A percentile compares a stretch with the other conserved stretches of the same genome.
Evolutionary conservation across 2,888 invertebrate species (phyloP).

Genomic region (Gibbula magus): DNA sequence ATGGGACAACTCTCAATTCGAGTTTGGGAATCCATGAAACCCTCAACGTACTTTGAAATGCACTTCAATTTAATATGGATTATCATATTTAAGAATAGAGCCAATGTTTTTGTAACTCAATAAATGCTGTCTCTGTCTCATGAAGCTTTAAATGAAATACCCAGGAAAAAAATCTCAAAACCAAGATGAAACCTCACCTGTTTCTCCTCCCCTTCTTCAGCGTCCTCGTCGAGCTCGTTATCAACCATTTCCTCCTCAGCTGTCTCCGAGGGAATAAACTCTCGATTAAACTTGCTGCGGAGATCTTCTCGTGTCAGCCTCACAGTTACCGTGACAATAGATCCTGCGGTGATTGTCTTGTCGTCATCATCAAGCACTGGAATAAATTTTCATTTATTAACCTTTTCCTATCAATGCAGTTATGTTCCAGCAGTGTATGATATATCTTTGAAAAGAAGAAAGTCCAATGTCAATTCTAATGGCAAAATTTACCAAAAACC

Average conservation of each 20-base stretch:
- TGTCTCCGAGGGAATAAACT: constrained; percentile 33
- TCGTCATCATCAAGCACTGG: constrained; percentile 96
- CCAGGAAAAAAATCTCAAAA: no score
- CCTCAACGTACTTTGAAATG: no score
- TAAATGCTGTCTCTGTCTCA: no score
- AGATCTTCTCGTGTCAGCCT: constrained; percentile 88
- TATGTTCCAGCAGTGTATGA: background rate
- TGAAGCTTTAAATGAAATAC: no score
- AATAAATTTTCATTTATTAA: background rate
- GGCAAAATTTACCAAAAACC: no score
- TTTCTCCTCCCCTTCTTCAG: constrained; percentile 46
- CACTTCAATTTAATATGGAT: no score
- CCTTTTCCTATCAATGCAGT: background rate
- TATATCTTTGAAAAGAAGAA: no score
- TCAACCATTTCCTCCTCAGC: constrained; percentile 44
- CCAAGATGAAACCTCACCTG: constrained; percentile 4
- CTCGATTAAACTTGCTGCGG: constrained; percentile 78
- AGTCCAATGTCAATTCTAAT: no score
- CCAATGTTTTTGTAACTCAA: no score
- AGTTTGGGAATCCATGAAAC: no score
- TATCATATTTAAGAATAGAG: no score
- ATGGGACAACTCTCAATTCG: no score
- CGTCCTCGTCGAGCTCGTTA: constrained; percentile 48
- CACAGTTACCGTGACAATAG: constrained; percentile 97
- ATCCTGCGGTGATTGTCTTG: constrained; percentile 95